These are phyloP conservation scores for Tipula lateralis DNA, from an alignment of 2,888 invertebrate species.

Conservation along the genomic window DNA sequence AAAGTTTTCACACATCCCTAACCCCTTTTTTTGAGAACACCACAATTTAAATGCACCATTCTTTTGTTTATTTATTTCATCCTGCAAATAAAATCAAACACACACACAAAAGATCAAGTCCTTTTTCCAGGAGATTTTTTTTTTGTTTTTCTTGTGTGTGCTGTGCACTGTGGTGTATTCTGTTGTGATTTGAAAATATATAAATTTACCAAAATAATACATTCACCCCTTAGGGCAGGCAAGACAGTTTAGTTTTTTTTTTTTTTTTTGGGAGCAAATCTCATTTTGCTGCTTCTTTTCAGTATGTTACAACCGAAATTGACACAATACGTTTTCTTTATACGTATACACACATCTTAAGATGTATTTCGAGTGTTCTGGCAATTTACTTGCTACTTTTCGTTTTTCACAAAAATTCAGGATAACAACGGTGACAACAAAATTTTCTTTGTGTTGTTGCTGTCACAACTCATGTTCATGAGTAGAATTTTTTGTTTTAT, in stretches of 20 bases:
- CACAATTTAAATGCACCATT: neutral
- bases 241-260: too few species aligned
- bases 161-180: neutral
- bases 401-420: neutral
- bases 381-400: neutral
- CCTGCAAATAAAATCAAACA: neutral
- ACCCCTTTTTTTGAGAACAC: neutral
- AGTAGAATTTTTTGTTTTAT: neutral
- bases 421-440: neutral
- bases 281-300: neutral
- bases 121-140: neutral
- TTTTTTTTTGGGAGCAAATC: neutral
- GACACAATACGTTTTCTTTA: neutral
- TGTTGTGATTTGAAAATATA: neutral
- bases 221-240: neutral
- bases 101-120: neutral
- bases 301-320: neutral
- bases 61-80: neutral
- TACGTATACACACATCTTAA: neutral
- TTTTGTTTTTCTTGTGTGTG: neutral
- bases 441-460: neutral
- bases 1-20: conserved; percentile 11
- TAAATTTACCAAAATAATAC: neutral
- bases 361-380: neutral
- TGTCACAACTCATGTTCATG: neutral